Conservation (phyloP, 2,797 vertebrate species). For the Miichthys miiuy region DNA sequence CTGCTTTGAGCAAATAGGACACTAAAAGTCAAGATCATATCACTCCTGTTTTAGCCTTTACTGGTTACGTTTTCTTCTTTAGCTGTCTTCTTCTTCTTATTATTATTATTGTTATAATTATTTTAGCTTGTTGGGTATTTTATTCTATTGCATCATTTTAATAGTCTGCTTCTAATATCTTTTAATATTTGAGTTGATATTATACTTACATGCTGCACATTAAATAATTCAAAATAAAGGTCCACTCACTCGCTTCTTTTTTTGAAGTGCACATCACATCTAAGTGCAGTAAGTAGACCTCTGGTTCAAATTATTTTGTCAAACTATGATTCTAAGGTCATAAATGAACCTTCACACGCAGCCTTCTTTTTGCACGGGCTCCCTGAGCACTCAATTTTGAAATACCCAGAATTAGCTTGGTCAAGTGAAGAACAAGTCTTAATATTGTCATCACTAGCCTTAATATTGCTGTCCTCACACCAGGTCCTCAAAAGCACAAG, state of each 20-base stretch:
- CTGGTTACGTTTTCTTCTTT: neutral
- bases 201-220: neutral
- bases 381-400: slow-evolving; percentile 9
- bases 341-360: slow-evolving; percentile 4
- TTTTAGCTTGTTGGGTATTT: neutral
- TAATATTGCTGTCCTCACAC: slow-evolving; percentile 35
- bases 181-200: neutral
- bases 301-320: slow-evolving; percentile 11
- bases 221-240: neutral
- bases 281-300: neutral
- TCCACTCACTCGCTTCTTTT: neutral
- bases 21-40: neutral
- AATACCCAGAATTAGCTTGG: slow-evolving; percentile 21
- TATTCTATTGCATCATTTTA: neutral
- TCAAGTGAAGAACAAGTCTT: slow-evolving; percentile 37
- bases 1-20: neutral
- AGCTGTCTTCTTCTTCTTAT: no score
- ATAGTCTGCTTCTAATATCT: neutral
- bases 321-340: slow-evolving; percentile 35
- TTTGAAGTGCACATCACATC: neutral
- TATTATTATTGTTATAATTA: no score
- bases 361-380: slow-evolving; percentile 6
- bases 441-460: slow-evolving; percentile 8
- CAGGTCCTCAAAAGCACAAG: slow-evolving; percentile 47
- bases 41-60: neutral